Base-by-base conservation (phyloP, 2,888 invertebrate species). In the Pardosa pseudoannulata region DNA sequence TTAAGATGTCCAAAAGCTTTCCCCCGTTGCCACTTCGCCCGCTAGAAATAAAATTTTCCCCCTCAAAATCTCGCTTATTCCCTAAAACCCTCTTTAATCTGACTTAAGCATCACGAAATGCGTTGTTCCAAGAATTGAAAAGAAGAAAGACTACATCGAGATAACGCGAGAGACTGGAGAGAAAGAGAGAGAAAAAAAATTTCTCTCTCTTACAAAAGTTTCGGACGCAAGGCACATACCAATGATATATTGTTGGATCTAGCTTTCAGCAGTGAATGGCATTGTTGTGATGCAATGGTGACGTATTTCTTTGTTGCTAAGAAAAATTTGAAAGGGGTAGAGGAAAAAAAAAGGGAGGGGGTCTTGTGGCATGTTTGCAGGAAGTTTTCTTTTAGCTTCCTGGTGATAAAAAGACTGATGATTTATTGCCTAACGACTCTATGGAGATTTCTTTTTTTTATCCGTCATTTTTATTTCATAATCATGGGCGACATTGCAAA, bases 161-260 rank as follows among this genome's bases (percentile, higher is more conserved):
- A 29, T 46, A 46, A 80, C 39, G 46, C 46, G 13, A 46, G 23
- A 23, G 23, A 56, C 3, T 56, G 36, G 39, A 41, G 68, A 76
- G 9, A 41, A 46, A 46, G 32, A 76, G 23, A 29, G 19, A 50
- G 67, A 78, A 68, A 78, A 62, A 27, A 0, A 62, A 46, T 41
- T 46, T 9, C 16, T 16, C 50, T 36, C 50, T 46, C 79, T 80
- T 67, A 80, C 72, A 80, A 80, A 80, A 73, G 72, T 64, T 80
- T 64, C 64, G 46, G 79, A 80, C 79, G 50, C 56, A 32, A 28
- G 46, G 13, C 73, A 73, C 79, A 80, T 80, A 80, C 67, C 79
- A 80, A 80, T 80, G 79, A 80, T 80, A 72, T 80, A 80, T 80
- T 73, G 79, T 65, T 67, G 41, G 72, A 31, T 36, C 50, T 50